phyloP scores from a whole-genome alignment of 2,888 invertebrate species.

The Hirtodrosophila cameraria region DNA sequence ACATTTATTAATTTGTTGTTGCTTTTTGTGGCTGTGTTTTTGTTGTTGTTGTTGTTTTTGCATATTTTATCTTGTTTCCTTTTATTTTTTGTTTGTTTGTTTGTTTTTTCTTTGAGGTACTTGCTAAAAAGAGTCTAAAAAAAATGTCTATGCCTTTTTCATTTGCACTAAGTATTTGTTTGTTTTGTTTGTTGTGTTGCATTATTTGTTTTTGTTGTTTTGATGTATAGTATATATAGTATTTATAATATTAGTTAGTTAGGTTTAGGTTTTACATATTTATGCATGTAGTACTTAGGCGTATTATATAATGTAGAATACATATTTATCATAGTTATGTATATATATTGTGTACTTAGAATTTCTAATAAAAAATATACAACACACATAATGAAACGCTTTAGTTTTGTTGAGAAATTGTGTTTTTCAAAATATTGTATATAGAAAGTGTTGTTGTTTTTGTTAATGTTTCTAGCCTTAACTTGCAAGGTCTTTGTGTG shows the following conservation, averaged over 20 bases:
- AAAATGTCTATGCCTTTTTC: conserved; percentile 49
- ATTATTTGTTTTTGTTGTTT: conserved; percentile 20
- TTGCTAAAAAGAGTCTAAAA: conserved; percentile 70
- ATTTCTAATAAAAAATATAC: conserved; percentile 59
- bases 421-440: conserved; percentile 39
- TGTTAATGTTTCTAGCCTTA: conserved; percentile 6
- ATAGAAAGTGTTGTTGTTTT: conserved; percentile 30
- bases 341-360: conserved; percentile 42
- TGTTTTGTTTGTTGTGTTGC: conserved; percentile 29
- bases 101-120: conserved; percentile 59
- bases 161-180: conserved; percentile 44
- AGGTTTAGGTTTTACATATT: conserved; percentile 36
- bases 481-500: conserved; percentile 22
- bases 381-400: conserved; percentile 76
- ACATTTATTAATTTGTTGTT: conserved; percentile 41
- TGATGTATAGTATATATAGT: conserved; percentile 14
- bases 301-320: conserved; percentile 16
- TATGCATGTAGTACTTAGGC: conserved; percentile 34
- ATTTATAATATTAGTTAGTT: conserved; percentile 31
- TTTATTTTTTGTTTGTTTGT: conserved; percentile 25
- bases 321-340: conserved; percentile 24
- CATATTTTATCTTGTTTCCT: conserved; percentile 19
- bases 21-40: conserved; percentile 27
- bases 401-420: conserved; percentile 48
- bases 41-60: conserved; percentile 39